These are phyloP conservation scores for Gallinago paraguaiae DNA, from an alignment of 2,113 vertebrate genomes.

Conservation along the genomic window DNA sequence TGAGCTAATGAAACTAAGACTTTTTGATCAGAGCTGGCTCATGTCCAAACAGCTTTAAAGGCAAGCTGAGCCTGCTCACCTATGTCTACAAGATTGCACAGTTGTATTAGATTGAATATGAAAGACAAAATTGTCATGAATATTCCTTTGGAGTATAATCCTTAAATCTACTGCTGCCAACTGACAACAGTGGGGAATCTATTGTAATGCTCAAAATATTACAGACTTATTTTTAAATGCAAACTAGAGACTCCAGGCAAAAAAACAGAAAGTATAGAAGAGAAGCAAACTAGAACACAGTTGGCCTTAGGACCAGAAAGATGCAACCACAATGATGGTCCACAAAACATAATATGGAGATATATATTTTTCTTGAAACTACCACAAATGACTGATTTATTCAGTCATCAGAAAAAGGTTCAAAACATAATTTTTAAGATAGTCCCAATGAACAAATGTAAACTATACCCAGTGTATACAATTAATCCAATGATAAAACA, in stretches of 20 bases:
- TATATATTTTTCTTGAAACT: not conserved
- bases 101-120: not conserved
- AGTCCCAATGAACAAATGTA: not conserved
- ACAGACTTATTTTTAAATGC: not conserved
- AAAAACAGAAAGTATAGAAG: not conserved
- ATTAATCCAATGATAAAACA: not conserved
- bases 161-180: not conserved
- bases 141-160: not conserved
- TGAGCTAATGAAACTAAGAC: not conserved
- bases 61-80: not conserved
- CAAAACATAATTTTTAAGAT: not conserved
- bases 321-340: not conserved
- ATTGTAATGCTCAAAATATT: not conserved
- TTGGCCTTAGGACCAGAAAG: not conserved
- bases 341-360: not conserved
- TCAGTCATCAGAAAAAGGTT: not conserved
- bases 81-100: not conserved
- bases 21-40: not conserved
- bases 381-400: not conserved
- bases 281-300: not conserved
- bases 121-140: not conserved
- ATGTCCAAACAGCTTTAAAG: not conserved
- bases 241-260: not conserved
- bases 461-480: not conserved
- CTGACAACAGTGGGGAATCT: not conserved